These are phyloP conservation scores for Gouania willdenowi DNA, from an alignment of 2,797 vertebrate genomes.

Conservation along the genomic window DNA sequence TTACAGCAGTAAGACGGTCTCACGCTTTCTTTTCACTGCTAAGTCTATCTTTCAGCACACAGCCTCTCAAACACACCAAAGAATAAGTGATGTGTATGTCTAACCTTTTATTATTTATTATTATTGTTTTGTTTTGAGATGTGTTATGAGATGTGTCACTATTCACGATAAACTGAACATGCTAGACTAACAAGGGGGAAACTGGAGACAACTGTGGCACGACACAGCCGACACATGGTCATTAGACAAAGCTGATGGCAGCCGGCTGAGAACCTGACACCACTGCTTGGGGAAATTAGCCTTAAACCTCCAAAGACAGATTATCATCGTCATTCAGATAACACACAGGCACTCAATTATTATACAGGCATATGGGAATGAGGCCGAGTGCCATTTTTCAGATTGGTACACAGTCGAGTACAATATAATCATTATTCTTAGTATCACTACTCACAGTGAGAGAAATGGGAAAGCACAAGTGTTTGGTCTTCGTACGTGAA, in stretches of 20 bases:
- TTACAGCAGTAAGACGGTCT: conserved; percentile 34
- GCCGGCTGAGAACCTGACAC: conserved; percentile 43
- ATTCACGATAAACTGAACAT: not conserved
- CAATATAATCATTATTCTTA: conserved; percentile 44
- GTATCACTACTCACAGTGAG: conserved; percentile 31
- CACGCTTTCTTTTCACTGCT: conserved; percentile 2
- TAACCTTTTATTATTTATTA: no score
- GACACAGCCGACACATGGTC: conserved; percentile 34
- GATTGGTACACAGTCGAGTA: conserved; percentile 32
- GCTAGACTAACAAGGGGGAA: conserved; percentile 6
- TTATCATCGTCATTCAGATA: conserved; percentile 51
- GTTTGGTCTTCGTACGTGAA: conserved; percentile 23
- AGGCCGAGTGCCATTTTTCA: conserved; percentile 41
- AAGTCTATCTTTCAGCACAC: not conserved
- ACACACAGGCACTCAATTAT: conserved; percentile 35
- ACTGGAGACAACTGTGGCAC: conserved; percentile 34
- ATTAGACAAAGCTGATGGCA: conserved; percentile 38
- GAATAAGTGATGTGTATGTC: not conserved
- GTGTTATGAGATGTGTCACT: not conserved
- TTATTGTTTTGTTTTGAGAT: no score
- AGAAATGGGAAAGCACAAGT: conserved; percentile 10
- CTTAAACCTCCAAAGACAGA: conserved; percentile 41
- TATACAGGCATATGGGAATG: conserved; percentile 28
- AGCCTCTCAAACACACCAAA: not conserved
- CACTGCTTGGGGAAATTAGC: conserved; percentile 39